These are phyloP conservation scores for Masticophis lateralis DNA, from an alignment of 2,797 vertebrate species.

Conservation along the genomic window DNA sequence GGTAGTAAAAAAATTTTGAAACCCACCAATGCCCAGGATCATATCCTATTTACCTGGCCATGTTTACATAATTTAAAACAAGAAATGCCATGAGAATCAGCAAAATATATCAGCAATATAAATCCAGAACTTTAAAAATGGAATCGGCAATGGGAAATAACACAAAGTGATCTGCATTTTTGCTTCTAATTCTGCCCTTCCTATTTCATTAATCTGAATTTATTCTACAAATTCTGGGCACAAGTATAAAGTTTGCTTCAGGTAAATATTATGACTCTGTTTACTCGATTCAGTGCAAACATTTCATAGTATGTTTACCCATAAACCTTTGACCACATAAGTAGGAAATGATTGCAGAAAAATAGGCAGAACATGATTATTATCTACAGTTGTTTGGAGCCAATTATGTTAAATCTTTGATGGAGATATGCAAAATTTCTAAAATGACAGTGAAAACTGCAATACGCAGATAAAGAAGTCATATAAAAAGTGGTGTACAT, in stretches of 20 bases:
- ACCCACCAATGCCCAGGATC: too few relatives aligned
- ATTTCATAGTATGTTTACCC: conserved; percentile 36
- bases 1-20: too few relatives aligned
- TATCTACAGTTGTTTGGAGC: not conserved
- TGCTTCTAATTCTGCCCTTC: not conserved
- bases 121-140: not conserved
- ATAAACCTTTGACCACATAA: not conserved
- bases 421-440: not conserved
- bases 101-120: conserved; percentile 27
- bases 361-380: conserved; percentile 2
- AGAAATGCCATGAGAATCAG: conserved; percentile 14
- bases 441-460: not conserved
- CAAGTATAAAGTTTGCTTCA: conserved; percentile 30
- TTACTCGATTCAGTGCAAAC: conserved; percentile 34
- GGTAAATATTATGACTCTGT: conserved; percentile 49
- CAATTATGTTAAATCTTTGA: not conserved
- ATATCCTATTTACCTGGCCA: not conserved
- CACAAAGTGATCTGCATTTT: conserved; percentile 27
- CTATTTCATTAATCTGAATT: not conserved
- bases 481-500: not conserved
- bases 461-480: not conserved
- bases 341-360: conserved; percentile 3
- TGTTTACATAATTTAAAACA: not conserved
- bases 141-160: conserved; percentile 8
- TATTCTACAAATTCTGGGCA: not conserved